Evolutionary conservation across 2,888 invertebrate species (phyloP).

Genomic region (Agelastica alni): DNA sequence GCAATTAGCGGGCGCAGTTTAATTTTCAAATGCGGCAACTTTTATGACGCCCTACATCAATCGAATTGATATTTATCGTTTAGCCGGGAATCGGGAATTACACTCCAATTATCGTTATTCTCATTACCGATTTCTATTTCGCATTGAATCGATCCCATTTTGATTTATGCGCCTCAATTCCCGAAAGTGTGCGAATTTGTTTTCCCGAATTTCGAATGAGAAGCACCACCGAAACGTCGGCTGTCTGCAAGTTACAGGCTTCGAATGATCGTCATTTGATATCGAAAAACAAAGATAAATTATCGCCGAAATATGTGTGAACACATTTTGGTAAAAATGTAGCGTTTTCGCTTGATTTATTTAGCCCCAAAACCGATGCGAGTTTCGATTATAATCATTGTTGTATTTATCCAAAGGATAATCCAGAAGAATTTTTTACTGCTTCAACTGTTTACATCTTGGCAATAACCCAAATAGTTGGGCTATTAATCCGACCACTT

Average conservation of each 20-base stretch:
- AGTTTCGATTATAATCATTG: no score
- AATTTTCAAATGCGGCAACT: slow-evolving; percentile 4
- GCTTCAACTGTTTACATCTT: no score
- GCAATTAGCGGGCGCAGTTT: neutral
- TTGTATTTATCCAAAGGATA: no score
- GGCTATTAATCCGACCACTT: no score
- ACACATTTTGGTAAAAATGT: no score
- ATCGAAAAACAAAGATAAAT: slow-evolving; percentile 11
- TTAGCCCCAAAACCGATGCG: no score
- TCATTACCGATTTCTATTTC: slow-evolving; percentile 18
- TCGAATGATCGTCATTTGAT: slow-evolving; percentile 11
- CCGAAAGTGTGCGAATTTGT: slow-evolving; percentile 14
- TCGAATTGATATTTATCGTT: slow-evolving; percentile 18
- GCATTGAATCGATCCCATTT: slow-evolving; percentile 18
- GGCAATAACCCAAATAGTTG: no score
- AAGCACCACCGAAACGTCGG: neutral
- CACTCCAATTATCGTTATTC: slow-evolving; percentile 24
- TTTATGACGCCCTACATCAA: slow-evolving; percentile 16
- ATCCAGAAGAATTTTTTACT: no score
- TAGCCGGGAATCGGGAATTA: slow-evolving; percentile 18
- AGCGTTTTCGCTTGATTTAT: no score
- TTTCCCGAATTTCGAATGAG: neutral
- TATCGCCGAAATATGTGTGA: no score
- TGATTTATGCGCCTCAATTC: slow-evolving; percentile 22
- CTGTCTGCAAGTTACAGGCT: neutral